Conservation (phyloP, 2,797 vertebrate species). For the Chromobotia macracanthus region DNA sequence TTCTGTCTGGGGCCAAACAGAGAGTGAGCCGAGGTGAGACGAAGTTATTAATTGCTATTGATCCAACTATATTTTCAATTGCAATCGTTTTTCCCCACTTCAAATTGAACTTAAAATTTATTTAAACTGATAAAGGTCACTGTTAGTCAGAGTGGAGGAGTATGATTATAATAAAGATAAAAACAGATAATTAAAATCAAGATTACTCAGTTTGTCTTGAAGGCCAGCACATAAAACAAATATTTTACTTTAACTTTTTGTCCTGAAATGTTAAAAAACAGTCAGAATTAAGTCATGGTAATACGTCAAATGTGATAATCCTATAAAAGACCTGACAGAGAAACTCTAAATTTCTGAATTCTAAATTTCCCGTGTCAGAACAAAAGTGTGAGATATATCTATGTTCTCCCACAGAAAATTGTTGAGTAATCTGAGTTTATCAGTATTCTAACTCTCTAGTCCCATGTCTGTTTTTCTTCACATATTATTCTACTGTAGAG, state of each 20-base stretch:
- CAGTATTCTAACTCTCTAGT: background rate
- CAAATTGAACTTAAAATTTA: background rate
- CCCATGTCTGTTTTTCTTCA: conserved; percentile 18
- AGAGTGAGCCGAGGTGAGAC: conserved; percentile 87
- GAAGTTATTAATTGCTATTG: background rate
- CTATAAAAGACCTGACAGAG: background rate
- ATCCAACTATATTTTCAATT: background rate
- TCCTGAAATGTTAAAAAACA: background rate
- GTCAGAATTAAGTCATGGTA: background rate
- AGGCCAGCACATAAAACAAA: too few relatives aligned
- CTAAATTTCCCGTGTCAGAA: too few relatives aligned
- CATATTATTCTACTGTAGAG: conserved; percentile 7
- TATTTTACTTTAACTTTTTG: too few relatives aligned
- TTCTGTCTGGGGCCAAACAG: conserved; percentile 88
- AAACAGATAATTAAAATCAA: background rate
- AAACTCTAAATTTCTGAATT: background rate
- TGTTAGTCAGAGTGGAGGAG: background rate
- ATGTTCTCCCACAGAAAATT: conserved; percentile 9
- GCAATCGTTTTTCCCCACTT: background rate
- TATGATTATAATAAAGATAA: background rate
- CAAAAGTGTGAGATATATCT: background rate
- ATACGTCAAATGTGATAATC: background rate
- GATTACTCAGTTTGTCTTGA: too few relatives aligned
- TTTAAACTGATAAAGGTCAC: background rate
- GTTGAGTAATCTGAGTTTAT: background rate